These are phyloP conservation scores for Pristiophorus japonicus DNA, from an alignment of 2,113 vertebrate genomes.

Conservation along the genomic window DNA sequence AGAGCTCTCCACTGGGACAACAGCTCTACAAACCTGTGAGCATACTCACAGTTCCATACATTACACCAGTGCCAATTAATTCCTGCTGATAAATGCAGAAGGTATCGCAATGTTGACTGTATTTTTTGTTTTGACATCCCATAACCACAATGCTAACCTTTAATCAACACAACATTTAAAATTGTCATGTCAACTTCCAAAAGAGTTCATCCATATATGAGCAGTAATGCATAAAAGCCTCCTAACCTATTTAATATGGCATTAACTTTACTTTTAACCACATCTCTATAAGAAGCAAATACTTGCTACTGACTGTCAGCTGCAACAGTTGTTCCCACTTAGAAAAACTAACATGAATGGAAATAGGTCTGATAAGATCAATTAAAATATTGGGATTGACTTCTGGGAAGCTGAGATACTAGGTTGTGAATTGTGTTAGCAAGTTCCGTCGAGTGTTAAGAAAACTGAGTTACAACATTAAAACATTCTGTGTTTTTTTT, in stretches of 20 bases:
- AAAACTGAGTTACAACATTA: slow-evolving; percentile 24
- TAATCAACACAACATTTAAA: neutral
- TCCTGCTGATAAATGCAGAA: neutral
- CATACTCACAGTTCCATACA: too few relatives aligned
- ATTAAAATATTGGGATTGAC: neutral
- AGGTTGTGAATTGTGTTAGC: slow-evolving; percentile 15
- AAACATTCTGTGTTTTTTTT: neutral
- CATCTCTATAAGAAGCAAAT: neutral
- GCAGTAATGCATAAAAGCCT: neutral
- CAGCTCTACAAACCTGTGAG: too few relatives aligned
- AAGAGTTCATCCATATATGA: neutral
- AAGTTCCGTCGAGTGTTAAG: slow-evolving; percentile 7
- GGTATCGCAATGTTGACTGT: neutral
- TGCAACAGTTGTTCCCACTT: neutral
- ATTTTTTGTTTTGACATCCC: neutral
- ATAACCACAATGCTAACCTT: neutral
- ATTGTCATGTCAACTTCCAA: neutral
- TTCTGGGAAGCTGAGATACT: slow-evolving; percentile 15
- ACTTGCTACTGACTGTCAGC: neutral
- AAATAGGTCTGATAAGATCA: neutral
- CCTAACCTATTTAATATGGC: neutral
- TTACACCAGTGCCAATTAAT: neutral
- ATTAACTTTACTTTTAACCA: neutral
- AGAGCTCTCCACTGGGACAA: too few relatives aligned
- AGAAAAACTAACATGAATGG: neutral